Conservation (phyloP, 2,888 invertebrate genomes). For the Watsonalla binaria region DNA sequence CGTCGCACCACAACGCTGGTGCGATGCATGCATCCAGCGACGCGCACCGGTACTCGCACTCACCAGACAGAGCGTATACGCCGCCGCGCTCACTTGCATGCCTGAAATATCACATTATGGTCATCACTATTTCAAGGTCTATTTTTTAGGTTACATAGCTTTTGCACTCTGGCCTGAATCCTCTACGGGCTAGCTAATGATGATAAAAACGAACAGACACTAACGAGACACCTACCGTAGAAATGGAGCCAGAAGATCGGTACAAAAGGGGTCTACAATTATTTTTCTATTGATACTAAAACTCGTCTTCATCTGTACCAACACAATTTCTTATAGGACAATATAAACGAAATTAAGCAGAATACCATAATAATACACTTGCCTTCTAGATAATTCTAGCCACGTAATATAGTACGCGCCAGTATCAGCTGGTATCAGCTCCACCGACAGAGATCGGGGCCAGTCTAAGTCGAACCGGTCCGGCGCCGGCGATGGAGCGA, state of each 20-base stretch:
- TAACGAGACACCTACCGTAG: too few species aligned
- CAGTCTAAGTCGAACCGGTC: conserved; percentile 81
- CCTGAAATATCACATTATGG: conserved; percentile 42
- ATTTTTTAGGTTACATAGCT: too few species aligned
- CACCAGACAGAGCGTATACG: conserved; percentile 81
- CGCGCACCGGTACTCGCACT: conserved; percentile 86
- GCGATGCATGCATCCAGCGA: conserved; percentile 90
- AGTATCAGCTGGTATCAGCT: conserved; percentile 87
- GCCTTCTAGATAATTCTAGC: conserved; percentile 87
- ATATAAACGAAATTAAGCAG: neutral
- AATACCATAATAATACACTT: conserved; percentile 2
- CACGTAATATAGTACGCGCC: conserved; percentile 88
- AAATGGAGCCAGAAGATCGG: too few species aligned
- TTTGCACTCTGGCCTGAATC: too few species aligned
- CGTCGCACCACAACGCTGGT: conserved; percentile 89
- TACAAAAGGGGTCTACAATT: too few species aligned
- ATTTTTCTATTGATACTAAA: too few species aligned
- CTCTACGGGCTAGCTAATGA: too few species aligned
- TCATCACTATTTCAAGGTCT: too few species aligned
- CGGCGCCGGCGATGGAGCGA: conserved; percentile 75
- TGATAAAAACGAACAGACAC: too few species aligned
- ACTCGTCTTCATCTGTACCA: too few species aligned
- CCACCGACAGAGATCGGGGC: conserved; percentile 85
- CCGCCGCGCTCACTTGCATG: conserved; percentile 73
- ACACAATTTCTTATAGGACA: too few species aligned